Conservation (phyloP, 2,113 vertebrate genomes). For the Boulengeromyrus knoepffleri region DNA sequence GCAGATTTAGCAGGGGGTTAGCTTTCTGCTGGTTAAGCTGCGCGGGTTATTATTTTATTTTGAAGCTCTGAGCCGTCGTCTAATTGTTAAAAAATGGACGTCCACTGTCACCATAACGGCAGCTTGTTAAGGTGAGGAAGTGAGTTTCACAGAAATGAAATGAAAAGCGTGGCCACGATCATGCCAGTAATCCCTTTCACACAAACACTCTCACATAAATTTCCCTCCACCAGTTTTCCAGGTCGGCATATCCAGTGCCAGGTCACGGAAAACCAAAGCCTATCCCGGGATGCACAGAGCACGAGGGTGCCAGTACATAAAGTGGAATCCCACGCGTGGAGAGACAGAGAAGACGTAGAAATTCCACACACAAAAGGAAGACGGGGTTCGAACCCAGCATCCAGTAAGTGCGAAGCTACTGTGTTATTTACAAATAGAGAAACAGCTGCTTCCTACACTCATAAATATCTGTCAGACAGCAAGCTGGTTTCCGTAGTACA, state of each 20-base stretch:
- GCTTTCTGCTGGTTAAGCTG: not conserved
- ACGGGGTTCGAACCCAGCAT: not conserved
- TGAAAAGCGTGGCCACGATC: not conserved
- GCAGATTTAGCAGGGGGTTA: not conserved
- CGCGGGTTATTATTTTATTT: not conserved
- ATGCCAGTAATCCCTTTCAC: not conserved
- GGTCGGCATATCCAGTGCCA: not conserved
- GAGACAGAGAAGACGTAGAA: not conserved
- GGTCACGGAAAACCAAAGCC: not conserved
- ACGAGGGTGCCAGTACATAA: not conserved
- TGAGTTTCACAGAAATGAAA: not conserved
- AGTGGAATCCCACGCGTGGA: not conserved
- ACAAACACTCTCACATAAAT: not conserved
- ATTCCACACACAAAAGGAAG: not conserved
- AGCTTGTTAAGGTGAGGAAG: not conserved
- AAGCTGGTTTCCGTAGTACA: not conserved
- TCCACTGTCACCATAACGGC: not conserved
- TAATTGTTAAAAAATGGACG: not conserved
- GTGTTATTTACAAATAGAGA: not conserved
- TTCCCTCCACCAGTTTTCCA: not conserved
- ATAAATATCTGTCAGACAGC: not conserved
- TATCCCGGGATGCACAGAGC: too few species aligned
- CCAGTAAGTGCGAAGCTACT: not conserved
- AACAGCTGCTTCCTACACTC: not conserved
- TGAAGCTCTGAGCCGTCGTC: not conserved